phyloP scores from a whole-genome alignment of 2,113 vertebrate genomes.

The Equus quagga region DNA sequence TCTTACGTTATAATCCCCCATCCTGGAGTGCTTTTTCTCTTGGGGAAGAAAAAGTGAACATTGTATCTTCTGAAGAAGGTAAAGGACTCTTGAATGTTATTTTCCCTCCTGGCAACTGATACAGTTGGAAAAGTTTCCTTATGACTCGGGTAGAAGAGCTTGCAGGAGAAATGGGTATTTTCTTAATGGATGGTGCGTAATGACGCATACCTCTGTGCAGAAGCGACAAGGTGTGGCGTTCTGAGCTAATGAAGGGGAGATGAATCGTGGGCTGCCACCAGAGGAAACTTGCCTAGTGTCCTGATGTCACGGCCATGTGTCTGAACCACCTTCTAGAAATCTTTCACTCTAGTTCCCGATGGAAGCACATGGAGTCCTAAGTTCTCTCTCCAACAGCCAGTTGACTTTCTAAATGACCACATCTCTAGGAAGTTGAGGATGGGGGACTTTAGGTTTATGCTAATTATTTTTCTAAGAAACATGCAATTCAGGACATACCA shows the following conservation, averaged over 20 bases:
- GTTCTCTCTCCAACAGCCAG: not conserved
- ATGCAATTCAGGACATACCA: not conserved
- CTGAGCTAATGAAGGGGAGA: not conserved
- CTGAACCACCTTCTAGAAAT: not conserved
- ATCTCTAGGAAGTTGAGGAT: not conserved
- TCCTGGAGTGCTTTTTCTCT: not conserved
- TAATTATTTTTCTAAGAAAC: conserved; percentile 37
- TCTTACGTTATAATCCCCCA: not conserved
- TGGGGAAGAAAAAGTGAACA: not conserved
- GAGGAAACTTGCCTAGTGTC: not conserved
- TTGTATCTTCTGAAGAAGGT: not conserved
- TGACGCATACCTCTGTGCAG: not conserved
- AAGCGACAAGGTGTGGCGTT: not conserved
- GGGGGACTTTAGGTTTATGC: not conserved
- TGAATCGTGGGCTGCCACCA: not conserved
- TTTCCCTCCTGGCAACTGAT: not conserved
- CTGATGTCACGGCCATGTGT: not conserved
- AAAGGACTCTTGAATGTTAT: not conserved
- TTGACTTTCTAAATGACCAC: not conserved
- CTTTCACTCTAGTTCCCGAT: no score
- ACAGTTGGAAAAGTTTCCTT: not conserved
- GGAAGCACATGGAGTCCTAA: not conserved
- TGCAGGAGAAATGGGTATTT: not conserved
- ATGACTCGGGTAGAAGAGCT: not conserved
- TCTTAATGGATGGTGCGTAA: not conserved